Conservation (phyloP, 2,797 vertebrate species). For the Macroramphosus scolopax region DNA sequence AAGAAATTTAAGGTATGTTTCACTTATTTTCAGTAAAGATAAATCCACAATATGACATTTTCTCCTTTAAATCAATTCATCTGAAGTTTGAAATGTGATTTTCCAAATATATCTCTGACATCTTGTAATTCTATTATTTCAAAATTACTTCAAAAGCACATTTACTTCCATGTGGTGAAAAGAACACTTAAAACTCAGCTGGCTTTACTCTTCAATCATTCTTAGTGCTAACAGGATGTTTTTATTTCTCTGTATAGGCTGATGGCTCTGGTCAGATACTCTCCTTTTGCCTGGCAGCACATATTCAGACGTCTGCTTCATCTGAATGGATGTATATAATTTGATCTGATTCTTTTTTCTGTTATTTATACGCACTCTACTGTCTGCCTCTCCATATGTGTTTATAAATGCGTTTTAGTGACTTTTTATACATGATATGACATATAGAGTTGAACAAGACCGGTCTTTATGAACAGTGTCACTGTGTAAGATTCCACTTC, state of each 20-base stretch:
- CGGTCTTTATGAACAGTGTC: slow-evolving; percentile 51
- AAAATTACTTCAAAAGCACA: neutral
- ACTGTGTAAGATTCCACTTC: slow-evolving; percentile 47
- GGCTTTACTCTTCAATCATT: neutral
- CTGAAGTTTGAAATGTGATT: no score
- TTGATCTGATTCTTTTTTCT: slow-evolving; percentile 37
- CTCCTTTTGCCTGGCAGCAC: slow-evolving; percentile 26
- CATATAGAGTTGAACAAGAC: slow-evolving; percentile 28
- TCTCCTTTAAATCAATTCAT: no score
- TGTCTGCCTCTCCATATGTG: slow-evolving; percentile 30
- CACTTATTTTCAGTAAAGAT: neutral
- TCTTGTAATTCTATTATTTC: neutral
- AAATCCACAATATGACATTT: no score
- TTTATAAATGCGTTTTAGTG: slow-evolving; percentile 41
- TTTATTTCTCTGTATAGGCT: slow-evolving; percentile 16
- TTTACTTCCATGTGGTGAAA: neutral
- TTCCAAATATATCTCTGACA: neutral
- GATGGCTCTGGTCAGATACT: slow-evolving; percentile 24
- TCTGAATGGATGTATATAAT: slow-evolving; percentile 51
- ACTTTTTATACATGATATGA: slow-evolving; percentile 41
- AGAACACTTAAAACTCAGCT: neutral
- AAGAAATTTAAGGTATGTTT: slow-evolving; percentile 53
- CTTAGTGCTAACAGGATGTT: neutral
- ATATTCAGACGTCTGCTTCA: slow-evolving; percentile 25
- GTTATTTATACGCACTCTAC: slow-evolving; percentile 58